Evolutionary conservation across 37 sponge, comb jelly and placozoan species (phyloP), one percentile per base, ranked within the genome.

Genomic region (Haliclona indistincta): DNA sequence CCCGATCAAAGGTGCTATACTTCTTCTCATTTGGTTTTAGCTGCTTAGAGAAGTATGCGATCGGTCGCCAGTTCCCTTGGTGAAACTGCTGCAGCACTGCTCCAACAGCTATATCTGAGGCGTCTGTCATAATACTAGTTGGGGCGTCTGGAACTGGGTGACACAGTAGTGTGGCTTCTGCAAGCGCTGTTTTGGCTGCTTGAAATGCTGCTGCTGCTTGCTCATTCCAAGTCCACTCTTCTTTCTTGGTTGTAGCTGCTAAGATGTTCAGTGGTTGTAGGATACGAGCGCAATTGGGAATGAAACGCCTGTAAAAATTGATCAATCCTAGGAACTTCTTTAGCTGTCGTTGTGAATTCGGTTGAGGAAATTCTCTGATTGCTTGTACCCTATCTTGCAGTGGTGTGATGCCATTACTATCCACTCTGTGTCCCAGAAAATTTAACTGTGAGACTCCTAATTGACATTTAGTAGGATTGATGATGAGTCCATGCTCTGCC

Each of bases 261-360:
- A 80, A n/a, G 28, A 22, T 25, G 72, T 81, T 60, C 1, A 80
- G 71, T 43, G 81, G 72, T 17, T 36, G 49, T 5, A 80, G 72
- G 35, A 58, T 56, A 19, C 28, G 10, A 2, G 71, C 71, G 70
- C 81, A 44, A 34, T 72, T 44, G 19, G 84, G 69, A 28, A 74
- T 20, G 29, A 83, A 83, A 40, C 76, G 70, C 5, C 34, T 68
- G 68, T 83, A 83, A 39, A 83, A 83, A 41, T 74, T 83, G 42
- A 83, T 43, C 43, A 73, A 26, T 30, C 67, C 67, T 1, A 81
- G 66, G 33, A 72, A 73, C 56, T 81, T 43, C 47, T 70, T 56
- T 1, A 80, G 64, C 51, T 80, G 69, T 63, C 71, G 63, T 35
- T 62, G 66, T 2, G 76, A 32, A 40, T 62, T 49, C 0, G 73